These are phyloP conservation scores for Erannis defoliaria DNA, from an alignment of 2,888 invertebrate genomes.

Conservation along the genomic window DNA sequence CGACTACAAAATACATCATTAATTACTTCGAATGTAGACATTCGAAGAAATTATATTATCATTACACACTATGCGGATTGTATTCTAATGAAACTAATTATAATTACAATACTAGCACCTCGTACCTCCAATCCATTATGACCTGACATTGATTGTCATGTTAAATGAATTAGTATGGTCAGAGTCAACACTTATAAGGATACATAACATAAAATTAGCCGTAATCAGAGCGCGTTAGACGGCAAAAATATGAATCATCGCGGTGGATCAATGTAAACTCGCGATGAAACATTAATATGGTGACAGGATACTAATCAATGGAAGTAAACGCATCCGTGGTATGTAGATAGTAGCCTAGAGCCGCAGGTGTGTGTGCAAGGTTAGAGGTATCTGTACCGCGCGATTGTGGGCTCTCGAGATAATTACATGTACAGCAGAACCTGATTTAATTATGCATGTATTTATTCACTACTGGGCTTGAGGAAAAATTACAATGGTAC, in stretches of 20 bases:
- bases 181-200: conserved; percentile 47
- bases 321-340: conserved; percentile 47
- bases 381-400: conserved; percentile 64
- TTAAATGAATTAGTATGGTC: conserved; percentile 38
- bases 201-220: conserved; percentile 46
- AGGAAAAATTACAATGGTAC: conserved; percentile 43
- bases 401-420: conserved; percentile 67
- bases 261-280: conserved; percentile 53
- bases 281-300: conserved; percentile 58
- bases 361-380: conserved; percentile 74
- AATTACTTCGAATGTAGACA: conserved; percentile 33
- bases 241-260: conserved; percentile 60
- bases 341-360: conserved; percentile 46
- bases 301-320: conserved; percentile 59
- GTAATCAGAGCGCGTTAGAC: conserved; percentile 48
- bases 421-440: conserved; percentile 64
- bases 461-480: conserved; percentile 29
- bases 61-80: conserved; percentile 27
- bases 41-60: no score
- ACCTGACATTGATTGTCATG: conserved; percentile 33
- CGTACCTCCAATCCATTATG: conserved; percentile 30
- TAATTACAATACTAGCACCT: conserved; percentile 30
- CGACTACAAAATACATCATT: conserved; percentile 41
- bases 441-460: conserved; percentile 39
- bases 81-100: conserved; percentile 33